Evolutionary conservation across 2,797 vertebrate species (phyloP), one percentile per base, ranked within the genome.

Genomic region (Urosaurus nigricauda): DNA sequence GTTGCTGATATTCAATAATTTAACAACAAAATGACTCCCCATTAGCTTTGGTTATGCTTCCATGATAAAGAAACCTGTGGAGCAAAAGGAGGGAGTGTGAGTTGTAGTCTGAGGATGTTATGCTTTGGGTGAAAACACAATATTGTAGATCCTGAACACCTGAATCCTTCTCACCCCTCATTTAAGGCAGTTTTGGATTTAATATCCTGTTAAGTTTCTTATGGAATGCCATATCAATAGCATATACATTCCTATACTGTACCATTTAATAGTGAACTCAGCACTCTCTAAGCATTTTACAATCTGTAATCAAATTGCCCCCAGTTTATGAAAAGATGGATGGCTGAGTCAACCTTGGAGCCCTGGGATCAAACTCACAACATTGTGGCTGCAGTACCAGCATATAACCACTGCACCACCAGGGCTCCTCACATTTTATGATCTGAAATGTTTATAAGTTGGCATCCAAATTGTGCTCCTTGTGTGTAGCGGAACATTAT

Each of bases 381-480:
- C 43, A 43, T 43, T 43, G 43, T 43, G 43, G 43, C 43, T 43
- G 43, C 43, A 43, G 43, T 43, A 43, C 43, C 5, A 43, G 43
- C 43, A 43, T 43, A 3, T 43, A 43, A 43, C 43, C 43, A 43
- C 43, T 43, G 43, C 43, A 5, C 43, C 43, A 43, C 43, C 43
- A 43, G 43, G 3, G 43, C 43, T 43, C 43, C 43, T 68, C 40
- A 43, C 7, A 43, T 24, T 80, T 35, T 43, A 78, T 29, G 24
- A 24, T 77, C 29, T 47, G 43, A 47, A 78, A 29, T 77, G 11
- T 78, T 47, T 93, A 89, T 77, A 43, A 77, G 40, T 26, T 77
- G 74, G 26, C 24, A 77, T 77, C 40, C 43, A 78, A 51, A 14
- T 37, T 78, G 21, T 79, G 51, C 77, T 79, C 47, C 47, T 53